Evolutionary conservation across 2,888 invertebrate genomes (phyloP).

Genomic region (Philhelius pedissequus): DNA sequence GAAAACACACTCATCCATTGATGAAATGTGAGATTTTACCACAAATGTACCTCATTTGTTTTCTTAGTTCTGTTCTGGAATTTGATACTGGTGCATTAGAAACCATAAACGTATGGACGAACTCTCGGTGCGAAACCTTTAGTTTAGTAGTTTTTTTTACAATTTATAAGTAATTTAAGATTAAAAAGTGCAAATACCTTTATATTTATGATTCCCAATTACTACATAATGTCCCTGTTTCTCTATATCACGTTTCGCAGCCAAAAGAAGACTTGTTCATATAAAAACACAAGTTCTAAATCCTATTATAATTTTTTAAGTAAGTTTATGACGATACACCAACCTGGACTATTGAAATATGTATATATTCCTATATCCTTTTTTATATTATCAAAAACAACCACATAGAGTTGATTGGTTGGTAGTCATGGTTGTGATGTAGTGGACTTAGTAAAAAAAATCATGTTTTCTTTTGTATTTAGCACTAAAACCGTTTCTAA

Average conservation of each 20-base stretch:
- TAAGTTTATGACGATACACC: constrained; percentile 43
- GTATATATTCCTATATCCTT: constrained; percentile 29
- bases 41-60: constrained; percentile 60
- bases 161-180: constrained; percentile 17
- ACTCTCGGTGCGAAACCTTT: constrained; percentile 52
- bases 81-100: constrained; percentile 20
- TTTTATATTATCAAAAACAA: constrained; percentile 16
- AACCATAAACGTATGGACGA: constrained; percentile 36
- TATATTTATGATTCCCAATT: constrained; percentile 16
- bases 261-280: constrained; percentile 19
- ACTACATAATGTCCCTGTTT: constrained; percentile 30
- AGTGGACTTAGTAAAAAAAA: constrained; percentile 34
- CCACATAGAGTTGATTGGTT: constrained; percentile 24
- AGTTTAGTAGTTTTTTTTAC: constrained; percentile 37
- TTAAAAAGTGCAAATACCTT: constrained; percentile 55
- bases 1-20: constrained; percentile 38
- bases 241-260: constrained; percentile 36
- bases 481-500: constrained; percentile 31
- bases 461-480: constrained; percentile 35
- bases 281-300: constrained; percentile 33
- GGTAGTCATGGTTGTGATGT: constrained; percentile 32
- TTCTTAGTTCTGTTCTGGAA: constrained; percentile 25
- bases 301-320: constrained; percentile 20
- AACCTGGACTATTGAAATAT: constrained; percentile 52
- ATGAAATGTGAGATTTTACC: constrained; percentile 29